Conservation (phyloP, 2,888 invertebrate species). For the Salpingus planirostris region DNA sequence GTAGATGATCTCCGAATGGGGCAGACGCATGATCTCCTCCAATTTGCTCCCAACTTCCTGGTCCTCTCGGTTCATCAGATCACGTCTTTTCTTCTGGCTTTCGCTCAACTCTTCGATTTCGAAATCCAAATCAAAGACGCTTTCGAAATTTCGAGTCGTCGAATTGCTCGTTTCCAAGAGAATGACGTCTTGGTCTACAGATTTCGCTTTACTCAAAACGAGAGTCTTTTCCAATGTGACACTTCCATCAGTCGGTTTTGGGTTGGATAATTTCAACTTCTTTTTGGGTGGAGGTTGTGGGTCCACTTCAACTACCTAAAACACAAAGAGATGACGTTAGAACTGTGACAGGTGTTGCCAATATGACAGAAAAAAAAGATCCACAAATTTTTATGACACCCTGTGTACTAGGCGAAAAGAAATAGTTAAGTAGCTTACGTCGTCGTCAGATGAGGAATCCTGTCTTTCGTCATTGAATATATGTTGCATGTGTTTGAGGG, state of each 20-base stretch:
- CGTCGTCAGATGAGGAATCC: constrained; percentile 41
- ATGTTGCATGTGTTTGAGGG: constrained; percentile 36
- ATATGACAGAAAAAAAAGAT: too few relatives aligned
- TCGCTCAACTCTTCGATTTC: constrained; percentile 63
- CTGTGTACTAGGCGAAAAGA: too few relatives aligned
- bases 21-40: constrained; percentile 49
- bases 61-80: constrained; percentile 58
- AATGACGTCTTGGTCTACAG: constrained; percentile 34
- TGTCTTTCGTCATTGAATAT: constrained; percentile 36
- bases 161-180: constrained; percentile 30
- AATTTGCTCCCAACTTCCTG: constrained; percentile 54
- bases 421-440: constrained; percentile 13
- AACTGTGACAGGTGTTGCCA: too few relatives aligned
- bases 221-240: constrained; percentile 18
- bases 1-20: constrained; percentile 56
- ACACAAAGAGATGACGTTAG: constrained; percentile 3
- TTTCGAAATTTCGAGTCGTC: constrained; percentile 27
- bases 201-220: constrained; percentile 2
- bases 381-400: too few relatives aligned
- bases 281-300: constrained; percentile 32
- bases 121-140: constrained; percentile 56
- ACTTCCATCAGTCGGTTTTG: constrained; percentile 36
- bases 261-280: constrained; percentile 34
- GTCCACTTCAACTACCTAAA: constrained; percentile 26
- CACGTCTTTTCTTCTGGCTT: constrained; percentile 53